phyloP scores from a whole-genome alignment of 1,140 invertebrate genomes.

The Prorops nasuta region DNA sequence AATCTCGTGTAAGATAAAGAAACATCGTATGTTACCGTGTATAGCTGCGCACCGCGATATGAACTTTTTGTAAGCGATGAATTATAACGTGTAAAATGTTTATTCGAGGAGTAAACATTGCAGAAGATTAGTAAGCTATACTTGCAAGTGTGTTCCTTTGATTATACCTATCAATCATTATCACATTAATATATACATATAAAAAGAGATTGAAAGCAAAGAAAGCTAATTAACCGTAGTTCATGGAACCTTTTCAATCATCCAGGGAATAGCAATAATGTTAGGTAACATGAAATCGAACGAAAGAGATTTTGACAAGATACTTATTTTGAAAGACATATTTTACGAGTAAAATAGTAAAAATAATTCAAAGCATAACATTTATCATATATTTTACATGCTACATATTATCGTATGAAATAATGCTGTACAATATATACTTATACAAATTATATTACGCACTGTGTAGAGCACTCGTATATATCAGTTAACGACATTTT shows the following conservation, averaged over 20 bases:
- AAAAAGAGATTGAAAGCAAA: no score
- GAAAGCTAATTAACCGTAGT: no score
- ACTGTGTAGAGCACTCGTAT: background rate
- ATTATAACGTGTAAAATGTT: constrained; percentile 38
- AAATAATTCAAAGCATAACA: background rate
- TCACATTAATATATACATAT: constrained; percentile 11
- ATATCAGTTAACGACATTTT: background rate
- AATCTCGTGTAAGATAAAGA: constrained; percentile 54
- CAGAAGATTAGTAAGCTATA: constrained; percentile 43
- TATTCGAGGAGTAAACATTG: constrained; percentile 39
- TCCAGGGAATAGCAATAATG: no score
- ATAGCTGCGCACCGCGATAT: constrained; percentile 41
- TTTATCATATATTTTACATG: background rate
- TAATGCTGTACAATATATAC: background rate
- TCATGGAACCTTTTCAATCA: no score
- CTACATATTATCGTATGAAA: background rate
- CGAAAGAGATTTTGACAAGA: background rate
- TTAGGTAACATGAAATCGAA: no score
- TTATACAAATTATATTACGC: background rate
- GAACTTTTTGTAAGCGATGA: constrained; percentile 46
- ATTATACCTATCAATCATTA: constrained; percentile 9
- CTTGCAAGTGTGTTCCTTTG: constrained; percentile 29
- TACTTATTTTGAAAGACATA: background rate
- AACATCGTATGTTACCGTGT: constrained; percentile 43
- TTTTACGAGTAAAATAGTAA: background rate